A percentile compares a stretch with the other conserved stretches of the same genome.
phyloP scores from a whole-genome alignment of 92 coral and sea anemone species.

The Diadumene lineata region DNA sequence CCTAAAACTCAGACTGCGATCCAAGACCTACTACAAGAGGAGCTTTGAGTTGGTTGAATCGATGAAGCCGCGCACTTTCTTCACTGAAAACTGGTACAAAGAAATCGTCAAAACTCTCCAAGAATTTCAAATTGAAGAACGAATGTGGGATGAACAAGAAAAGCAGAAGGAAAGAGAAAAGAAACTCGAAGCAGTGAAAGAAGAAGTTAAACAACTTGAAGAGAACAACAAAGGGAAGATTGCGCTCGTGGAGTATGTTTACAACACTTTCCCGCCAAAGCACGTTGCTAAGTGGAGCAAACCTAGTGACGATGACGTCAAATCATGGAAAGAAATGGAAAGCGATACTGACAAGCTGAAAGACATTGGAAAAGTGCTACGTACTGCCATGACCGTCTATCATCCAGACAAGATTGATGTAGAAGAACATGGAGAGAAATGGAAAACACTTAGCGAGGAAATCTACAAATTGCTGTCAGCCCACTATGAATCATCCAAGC shows the following conservation, averaged over 20 bases:
- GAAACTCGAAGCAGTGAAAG: constrained; percentile 59
- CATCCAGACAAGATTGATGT: constrained; percentile 82
- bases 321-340: constrained; percentile 34
- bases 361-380: constrained; percentile 44
- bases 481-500: constrained; percentile 48
- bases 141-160: constrained; percentile 54
- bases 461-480: constrained; percentile 66
- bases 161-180: constrained; percentile 65
- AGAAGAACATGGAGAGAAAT: constrained; percentile 67
- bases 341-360: constrained; percentile 5
- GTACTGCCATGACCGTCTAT: constrained; percentile 53
- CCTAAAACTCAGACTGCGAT: constrained; percentile 59
- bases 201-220: constrained; percentile 59
- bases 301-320: constrained; percentile 56
- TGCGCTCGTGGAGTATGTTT: constrained; percentile 51
- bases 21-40: constrained; percentile 78
- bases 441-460: constrained; percentile 83
- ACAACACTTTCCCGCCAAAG: constrained; percentile 71
- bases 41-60: constrained; percentile 85
- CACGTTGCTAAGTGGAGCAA: constrained; percentile 44
- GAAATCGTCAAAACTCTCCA: constrained; percentile 52
- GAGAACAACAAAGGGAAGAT: constrained; percentile 37
- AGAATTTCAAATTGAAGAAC: constrained; percentile 30
- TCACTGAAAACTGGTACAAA: constrained; percentile 74
- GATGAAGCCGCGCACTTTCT: constrained; percentile 80